phyloP scores from a whole-genome alignment of 2,797 vertebrate species.

The Rallus crepitans region DNA sequence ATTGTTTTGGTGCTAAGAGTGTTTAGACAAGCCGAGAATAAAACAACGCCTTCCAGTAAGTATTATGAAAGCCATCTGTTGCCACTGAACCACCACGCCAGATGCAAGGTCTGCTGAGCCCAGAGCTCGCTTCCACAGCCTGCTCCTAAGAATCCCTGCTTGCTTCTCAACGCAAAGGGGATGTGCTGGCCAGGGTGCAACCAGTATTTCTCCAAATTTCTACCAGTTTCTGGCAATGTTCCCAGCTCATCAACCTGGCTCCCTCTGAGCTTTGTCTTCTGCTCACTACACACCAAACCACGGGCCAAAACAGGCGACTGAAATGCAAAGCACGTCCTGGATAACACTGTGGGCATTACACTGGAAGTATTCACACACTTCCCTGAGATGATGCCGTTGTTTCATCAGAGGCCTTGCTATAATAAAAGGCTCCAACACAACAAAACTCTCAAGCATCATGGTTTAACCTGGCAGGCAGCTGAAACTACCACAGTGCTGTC shows the following conservation, averaged over 20 bases:
- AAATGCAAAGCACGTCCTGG: background rate
- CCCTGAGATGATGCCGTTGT: background rate
- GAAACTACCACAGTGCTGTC: too few relatives aligned
- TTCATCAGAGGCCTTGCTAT: constrained; percentile 3
- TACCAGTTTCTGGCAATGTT: background rate
- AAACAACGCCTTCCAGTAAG: constrained; percentile 55
- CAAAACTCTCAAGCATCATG: background rate
- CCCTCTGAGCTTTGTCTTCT: background rate
- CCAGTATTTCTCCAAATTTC: background rate
- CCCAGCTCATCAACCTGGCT: background rate
- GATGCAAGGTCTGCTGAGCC: background rate
- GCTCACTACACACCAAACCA: background rate
- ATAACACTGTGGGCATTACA: background rate
- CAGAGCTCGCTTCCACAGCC: background rate
- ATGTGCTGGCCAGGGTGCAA: background rate
- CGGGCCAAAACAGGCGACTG: background rate
- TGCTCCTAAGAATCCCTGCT: background rate
- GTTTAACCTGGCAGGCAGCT: too few relatives aligned
- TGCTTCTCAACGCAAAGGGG: background rate
- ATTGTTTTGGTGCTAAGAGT: constrained; percentile 20
- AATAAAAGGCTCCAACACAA: constrained; percentile 14
- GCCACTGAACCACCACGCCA: constrained; percentile 7
- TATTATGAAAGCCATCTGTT: constrained; percentile 44
- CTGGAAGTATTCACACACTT: background rate
- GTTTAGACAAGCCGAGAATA: constrained; percentile 37